Evolutionary conservation across 2,113 vertebrate species (phyloP), one percentile per base, ranked within the genome.

Genomic region (Cyprinodon variegatus): DNA sequence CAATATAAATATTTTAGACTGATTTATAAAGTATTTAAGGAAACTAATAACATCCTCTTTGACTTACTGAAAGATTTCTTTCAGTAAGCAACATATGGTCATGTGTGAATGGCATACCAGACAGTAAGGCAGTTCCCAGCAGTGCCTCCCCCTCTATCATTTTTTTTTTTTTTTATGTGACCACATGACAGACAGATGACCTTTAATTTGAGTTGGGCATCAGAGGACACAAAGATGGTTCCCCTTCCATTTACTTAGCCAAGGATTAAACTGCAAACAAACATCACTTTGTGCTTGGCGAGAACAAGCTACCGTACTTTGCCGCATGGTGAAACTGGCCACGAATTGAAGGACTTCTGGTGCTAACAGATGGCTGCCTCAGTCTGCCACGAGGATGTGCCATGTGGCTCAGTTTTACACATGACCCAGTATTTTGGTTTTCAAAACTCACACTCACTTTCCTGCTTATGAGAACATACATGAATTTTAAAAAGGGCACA

Each of bases 301-400:
- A 70, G 81, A 0, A 9, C 37, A 36, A 80, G 53, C 76, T 38
- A 76, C 83, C 74, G 81, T 80, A 82, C 80, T 81, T 85, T 66
- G 61, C 88, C 85, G 87, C 89, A 88, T 91, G 90, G 91, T 80
- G 84, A 83, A 90, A 62, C 90, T 93, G 91, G 92, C 91, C 79
- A 65, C 45, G 13, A 73, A 88, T 83, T 37, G 65, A 80, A 82
- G 84, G 82, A 90, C 92, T 91, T 91, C 92, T 91, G 92, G 86
- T 87, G 70, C 71, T 69, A 90, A 83, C 93, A 93, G 92, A 94
- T 93, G 91, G 93, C 83, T 40, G 73, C 86, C 72, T 85, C 60
- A 17, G 85, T 89, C 86, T 75, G 81, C 88, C 90, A 88, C 83
- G 80, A 81, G 77, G 83, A 78, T 75, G 50, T 57, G 91, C 89